phyloP scores from a whole-genome alignment of 2,797 vertebrate species.

The Alosa sapidissima region DNA sequence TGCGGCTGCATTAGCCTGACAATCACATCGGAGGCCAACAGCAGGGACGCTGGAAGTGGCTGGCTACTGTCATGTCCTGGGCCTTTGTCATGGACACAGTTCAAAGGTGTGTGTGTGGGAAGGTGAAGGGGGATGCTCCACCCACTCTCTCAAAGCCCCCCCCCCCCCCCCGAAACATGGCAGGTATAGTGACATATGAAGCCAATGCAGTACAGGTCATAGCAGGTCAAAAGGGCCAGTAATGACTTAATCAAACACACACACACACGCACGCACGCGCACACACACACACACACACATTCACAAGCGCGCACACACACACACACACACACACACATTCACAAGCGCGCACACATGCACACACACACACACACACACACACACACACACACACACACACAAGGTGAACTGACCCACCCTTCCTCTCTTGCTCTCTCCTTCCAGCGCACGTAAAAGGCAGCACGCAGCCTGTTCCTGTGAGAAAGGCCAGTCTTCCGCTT shows the following conservation, averaged over 20 bases:
- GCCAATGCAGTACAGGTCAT: not conserved
- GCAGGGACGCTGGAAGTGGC: not conserved
- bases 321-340: not conserved
- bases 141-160: no score
- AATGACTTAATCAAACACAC: not conserved
- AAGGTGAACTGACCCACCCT: slow-evolving; percentile 36
- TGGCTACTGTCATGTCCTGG: no score
- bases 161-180: no score
- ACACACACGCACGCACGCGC: not conserved
- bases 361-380: not conserved
- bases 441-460: slow-evolving; percentile 37
- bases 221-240: not conserved
- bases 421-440: slow-evolving; percentile 12
- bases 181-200: not conserved
- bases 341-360: not conserved
- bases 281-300: not conserved
- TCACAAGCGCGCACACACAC: not conserved
- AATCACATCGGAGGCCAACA: slow-evolving; percentile 36
- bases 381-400: slow-evolving; percentile 28
- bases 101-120: not conserved
- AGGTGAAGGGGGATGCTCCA: no score
- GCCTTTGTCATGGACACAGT: not conserved
- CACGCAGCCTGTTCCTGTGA: slow-evolving; percentile 67
- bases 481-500: slow-evolving; percentile 61
- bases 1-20: not conserved